These are phyloP conservation scores for Halcyon leucocephala DNA, from an alignment of 2,797 vertebrate genomes.

Conservation along the genomic window DNA sequence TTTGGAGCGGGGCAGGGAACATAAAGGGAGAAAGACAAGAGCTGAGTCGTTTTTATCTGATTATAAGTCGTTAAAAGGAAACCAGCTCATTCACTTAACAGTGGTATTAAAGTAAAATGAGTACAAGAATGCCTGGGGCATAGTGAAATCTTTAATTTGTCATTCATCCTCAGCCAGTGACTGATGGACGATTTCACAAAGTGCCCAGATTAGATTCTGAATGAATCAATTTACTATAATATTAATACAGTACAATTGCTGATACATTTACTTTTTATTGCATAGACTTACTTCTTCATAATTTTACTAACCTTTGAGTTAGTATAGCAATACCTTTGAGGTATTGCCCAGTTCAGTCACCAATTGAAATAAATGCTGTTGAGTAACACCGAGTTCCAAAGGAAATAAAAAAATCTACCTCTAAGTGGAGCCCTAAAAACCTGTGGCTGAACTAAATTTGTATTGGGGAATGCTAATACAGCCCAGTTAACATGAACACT, in stretches of 20 bases:
- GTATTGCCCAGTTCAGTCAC: not conserved
- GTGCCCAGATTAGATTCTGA: slow-evolving; percentile 70
- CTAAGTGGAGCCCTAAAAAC: not conserved
- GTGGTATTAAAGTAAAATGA: slow-evolving; percentile 73
- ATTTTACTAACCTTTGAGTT: slow-evolving; percentile 11
- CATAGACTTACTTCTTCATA: not conserved
- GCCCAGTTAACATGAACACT: not conserved
- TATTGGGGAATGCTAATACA: not conserved
- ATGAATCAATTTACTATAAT: slow-evolving; percentile 66
- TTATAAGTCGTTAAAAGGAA: slow-evolving; percentile 63
- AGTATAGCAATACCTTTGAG: not conserved
- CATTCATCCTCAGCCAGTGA: slow-evolving; percentile 59
- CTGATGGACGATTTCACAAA: slow-evolving; percentile 68
- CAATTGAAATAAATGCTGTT: not conserved
- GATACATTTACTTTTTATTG: slow-evolving; percentile 50
- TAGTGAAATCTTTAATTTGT: slow-evolving; percentile 75
- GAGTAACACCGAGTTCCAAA: not conserved
- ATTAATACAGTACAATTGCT: slow-evolving; percentile 40
- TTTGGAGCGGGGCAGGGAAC: not conserved
- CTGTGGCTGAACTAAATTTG: not conserved
- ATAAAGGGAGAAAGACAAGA: not conserved
- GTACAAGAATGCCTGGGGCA: slow-evolving; percentile 65
- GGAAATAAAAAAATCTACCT: not conserved
- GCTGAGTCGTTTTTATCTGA: slow-evolving; percentile 50
- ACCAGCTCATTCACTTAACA: slow-evolving; percentile 74